Base-by-base conservation (phyloP, 2,888 invertebrate genomes). In the Pristionchus fissidentatus region DNA sequence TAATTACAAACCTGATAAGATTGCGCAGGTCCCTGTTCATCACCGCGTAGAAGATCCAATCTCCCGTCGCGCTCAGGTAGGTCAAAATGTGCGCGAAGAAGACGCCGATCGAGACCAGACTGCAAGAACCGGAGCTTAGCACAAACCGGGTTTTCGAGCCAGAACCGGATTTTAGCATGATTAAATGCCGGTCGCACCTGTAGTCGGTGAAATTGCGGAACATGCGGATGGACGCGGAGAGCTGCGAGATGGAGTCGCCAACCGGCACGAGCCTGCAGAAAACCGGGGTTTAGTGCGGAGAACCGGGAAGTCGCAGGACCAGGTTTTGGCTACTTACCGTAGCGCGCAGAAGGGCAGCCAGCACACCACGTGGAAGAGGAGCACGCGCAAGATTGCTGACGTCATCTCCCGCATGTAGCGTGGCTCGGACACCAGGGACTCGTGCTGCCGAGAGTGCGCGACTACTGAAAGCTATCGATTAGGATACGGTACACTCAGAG, bases 331-430 rank as follows among this genome's bases (percentile, higher is more conserved):
- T 1, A 32, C 85, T 70, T 87, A 85, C 85, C 85, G 83, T 46
- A 90, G 75, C 1, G 89, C 73, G 78, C 90, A 91, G 83, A 87
- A 89, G 73, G 91, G 91, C 49, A 90, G 84, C 90, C 90, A 92
- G 84, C 91, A 92, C 46, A 92, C 85, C 60, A 92, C 87, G 83
- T 91, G 91, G 85, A 91, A 91, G n/a, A 88, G 87, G 38, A 90
- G 91, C n/a, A 91, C 90, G 26, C 91, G 86, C 8, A 92, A 85
- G 80, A 91, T 91, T 8, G 91, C 90, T 13, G 90, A 87, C 3
- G 91, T 91, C 90, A 92, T 91, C 83, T 91, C 90, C 35, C 88
- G 85, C 91, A 92, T 91, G 85, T 91, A 91, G 13, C 90, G 86
- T 19, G 91, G 91, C 85, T 92, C 90, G 26, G 88, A 84, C 13